A percentile compares a stretch with the other conserved stretches of the same genome.
phyloP scores from a whole-genome alignment of 2,888 invertebrate species.

The Hydroisotoma schaefferi region DNA sequence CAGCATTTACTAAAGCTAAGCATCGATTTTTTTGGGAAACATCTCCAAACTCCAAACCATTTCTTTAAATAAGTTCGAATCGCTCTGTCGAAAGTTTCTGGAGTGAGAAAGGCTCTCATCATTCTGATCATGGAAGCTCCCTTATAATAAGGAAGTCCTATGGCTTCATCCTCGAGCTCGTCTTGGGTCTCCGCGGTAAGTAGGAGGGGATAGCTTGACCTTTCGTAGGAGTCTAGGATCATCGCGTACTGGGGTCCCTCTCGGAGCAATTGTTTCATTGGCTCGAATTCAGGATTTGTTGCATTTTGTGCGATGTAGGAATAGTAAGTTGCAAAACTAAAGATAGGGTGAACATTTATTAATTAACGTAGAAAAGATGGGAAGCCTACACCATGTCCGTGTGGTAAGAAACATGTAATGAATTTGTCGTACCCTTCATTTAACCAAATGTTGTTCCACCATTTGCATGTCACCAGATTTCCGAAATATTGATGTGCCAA shows the following conservation, averaged over 20 bases:
- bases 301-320: constrained; percentile 35
- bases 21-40: no score
- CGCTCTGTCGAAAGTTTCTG: constrained; percentile 53
- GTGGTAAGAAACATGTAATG: background rate
- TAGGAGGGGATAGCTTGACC: constrained; percentile 53
- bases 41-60: no score
- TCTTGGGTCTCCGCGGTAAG: constrained; percentile 24
- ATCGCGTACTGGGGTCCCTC: constrained; percentile 47
- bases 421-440: constrained; percentile 50
- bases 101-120: constrained; percentile 56
- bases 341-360: constrained; percentile 29
- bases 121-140: constrained; percentile 57
- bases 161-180: constrained; percentile 23
- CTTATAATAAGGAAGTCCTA: constrained; percentile 37
- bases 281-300: constrained; percentile 40
- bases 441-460: constrained; percentile 51
- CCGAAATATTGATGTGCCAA: constrained; percentile 52
- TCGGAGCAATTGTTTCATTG: constrained; percentile 33
- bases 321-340: constrained; percentile 45
- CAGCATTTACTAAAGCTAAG: background rate
- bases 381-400: background rate
- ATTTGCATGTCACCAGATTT: constrained; percentile 18
- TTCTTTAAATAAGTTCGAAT: constrained; percentile 36
- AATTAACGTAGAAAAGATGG: no score
- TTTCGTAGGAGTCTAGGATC: constrained; percentile 50